Evolutionary conservation across 2,113 vertebrate genomes (phyloP), one percentile per base, ranked within the genome.

Genomic region (Coturnix japonica): DNA sequence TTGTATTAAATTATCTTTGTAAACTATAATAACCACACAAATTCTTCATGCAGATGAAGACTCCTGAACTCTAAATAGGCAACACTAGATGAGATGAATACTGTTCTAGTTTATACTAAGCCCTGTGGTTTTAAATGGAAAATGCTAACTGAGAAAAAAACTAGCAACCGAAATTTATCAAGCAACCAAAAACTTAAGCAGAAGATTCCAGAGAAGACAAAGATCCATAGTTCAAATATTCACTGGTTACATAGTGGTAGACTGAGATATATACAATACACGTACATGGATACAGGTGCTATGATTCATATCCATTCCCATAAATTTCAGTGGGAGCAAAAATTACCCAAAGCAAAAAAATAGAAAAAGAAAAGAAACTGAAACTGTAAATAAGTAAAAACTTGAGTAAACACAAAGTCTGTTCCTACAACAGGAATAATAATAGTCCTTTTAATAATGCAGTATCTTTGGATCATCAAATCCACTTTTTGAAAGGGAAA

Each of bases 371-470:
- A 13, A 43, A 53, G 3, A 16, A 56, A 16, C 3, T 6, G 4
- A 28, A 90, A 65, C n/a, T 74, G 22, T 81, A 86, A 85, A 78
- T 84, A 87, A 82, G 9, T 76, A 60, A 85, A 84, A 91, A 22
- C 11, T 10, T 31, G 22, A 72, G 7, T 49, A 47, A 85, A 72
- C 23, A 57, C 11, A 37, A 22, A 53, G 60, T 75, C 23, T 59
- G 2, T 57, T 80, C 78, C 49, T 87, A 14, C 82, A 57, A 71
- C 43, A 73, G 39, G 37, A 70, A 85, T 17, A 47, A 16, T 79
- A 70, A 93, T 21, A 13, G 23, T 83, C 5, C 25, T 74, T 91
- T 95, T 85, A 96, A 93, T 91, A 95, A 90, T 90, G 46, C 65
- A 93, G 23, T 31, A 73, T 59, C 44, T 73, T 87, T 93, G n/a